Base-by-base conservation (phyloP, 2,797 vertebrate species). In the Pseudochaenichthys georgianus region DNA sequence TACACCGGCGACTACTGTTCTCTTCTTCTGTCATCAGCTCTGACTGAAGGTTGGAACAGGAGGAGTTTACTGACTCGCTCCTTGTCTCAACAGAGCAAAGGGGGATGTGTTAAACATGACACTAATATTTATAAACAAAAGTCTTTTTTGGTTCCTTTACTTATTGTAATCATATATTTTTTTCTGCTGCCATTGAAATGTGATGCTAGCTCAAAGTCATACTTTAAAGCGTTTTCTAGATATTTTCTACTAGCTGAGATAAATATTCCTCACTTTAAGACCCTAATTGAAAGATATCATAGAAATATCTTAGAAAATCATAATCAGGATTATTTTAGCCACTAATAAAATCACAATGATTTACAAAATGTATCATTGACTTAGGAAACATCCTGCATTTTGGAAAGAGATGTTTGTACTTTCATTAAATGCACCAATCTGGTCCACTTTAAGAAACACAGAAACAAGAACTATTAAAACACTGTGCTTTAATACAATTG, bases 11-110 rank as follows among this genome's bases (percentile, higher is more conserved):
- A 58, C n/a, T 45, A 17, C 47, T 43, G 21, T 17, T 81, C 46
- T 76, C 21, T 34, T 64, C 47, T 46, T 62, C 59, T 50, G 52
- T 51, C 65, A 73, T 64, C 23, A 16, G 13, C 47, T 55, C 17
- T 28, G 42, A 41, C 13, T 69, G 54, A 53, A 31, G 50, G 55
- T 3, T 53, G 17, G 43, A 78, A 13, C 5, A 15, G 31, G 1
- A 17, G 13, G 10, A 70, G 3, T 38, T 34, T 10, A 21, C 23
- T 16, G n/a, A 42, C 45, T 23, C 9, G 3, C 45, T 51, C 3
- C 34, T 15, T 51, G 6, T 46, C 55, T 41, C 45, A 50, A 13
- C 0, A 43, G 48, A 47, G 19, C 6, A 38, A 13, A 5, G 2
- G 13, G 9, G 28, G 9, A 13, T 15, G 43, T 38, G 28, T 68